Percentiles rank a stretch among this genome's conserved stretches.
These are phyloP conservation scores for Propithecus deckenii DNA, from an alignment of 2,797 vertebrate species.

Conservation along the genomic window DNA sequence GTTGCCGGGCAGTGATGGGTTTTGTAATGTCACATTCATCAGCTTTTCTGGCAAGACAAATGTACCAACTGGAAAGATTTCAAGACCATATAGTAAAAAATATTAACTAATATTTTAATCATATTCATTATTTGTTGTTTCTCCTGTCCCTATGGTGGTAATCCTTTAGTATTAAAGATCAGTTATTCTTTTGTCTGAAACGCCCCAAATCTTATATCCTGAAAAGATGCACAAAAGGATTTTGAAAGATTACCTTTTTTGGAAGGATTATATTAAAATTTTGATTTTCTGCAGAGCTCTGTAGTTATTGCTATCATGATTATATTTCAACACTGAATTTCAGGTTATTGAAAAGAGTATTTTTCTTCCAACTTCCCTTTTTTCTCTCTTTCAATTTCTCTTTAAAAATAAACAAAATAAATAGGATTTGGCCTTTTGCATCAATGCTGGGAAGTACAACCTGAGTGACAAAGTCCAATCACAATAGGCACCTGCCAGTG, in stretches of 20 bases:
- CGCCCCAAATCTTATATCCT: not conserved
- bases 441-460: not conserved
- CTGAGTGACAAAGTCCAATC: not conserved
- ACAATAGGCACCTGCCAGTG: not conserved
- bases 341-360: not conserved
- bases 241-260: constrained; percentile 23
- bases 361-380: not conserved
- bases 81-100: not conserved
- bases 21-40: constrained; percentile 52
- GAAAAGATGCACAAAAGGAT: constrained; percentile 4
- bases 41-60: constrained; percentile 46
- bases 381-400: not conserved
- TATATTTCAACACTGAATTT: constrained; percentile 36
- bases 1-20: constrained; percentile 62
- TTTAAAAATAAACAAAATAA: constrained; percentile 34
- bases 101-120: constrained; percentile 17
- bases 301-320: not conserved
- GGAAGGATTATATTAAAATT: constrained; percentile 15
- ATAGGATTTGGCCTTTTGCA: not conserved
- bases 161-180: not conserved
- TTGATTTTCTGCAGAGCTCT: not conserved
- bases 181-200: constrained; percentile 14
- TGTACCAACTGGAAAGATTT: not conserved
- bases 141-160: not conserved
- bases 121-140: constrained; percentile 12